phyloP scores from a whole-genome alignment of 2,888 invertebrate species.

The Stenodema calcarata region DNA sequence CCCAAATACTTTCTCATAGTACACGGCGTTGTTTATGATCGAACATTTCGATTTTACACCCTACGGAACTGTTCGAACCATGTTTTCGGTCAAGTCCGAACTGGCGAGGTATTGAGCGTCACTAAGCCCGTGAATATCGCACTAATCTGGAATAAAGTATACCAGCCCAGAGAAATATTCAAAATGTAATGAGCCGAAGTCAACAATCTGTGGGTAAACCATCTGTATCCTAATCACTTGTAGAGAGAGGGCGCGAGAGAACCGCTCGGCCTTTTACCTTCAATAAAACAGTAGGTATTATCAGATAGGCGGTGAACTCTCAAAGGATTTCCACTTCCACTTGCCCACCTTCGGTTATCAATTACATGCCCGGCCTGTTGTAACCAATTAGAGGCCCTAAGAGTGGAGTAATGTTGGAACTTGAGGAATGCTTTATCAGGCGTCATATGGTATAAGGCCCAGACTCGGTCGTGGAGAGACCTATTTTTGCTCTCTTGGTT shows the following conservation, averaged over 20 bases:
- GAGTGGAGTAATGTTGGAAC: constrained; percentile 22
- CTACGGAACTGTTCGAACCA: no score
- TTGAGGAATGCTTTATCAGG: constrained; percentile 19
- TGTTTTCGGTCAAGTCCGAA: no score
- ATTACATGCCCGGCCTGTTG: background rate
- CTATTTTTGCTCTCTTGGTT: background rate
- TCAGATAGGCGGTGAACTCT: background rate
- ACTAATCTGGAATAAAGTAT: no score
- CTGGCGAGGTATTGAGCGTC: no score
- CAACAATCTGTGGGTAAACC: background rate
- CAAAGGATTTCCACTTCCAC: constrained; percentile 1
- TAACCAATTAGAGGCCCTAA: constrained; percentile 29
- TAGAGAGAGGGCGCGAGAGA: background rate
- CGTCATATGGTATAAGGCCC: constrained; percentile 8
- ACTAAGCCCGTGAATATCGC: no score
- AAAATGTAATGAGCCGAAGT: background rate
- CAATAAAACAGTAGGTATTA: background rate
- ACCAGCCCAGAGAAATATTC: no score
- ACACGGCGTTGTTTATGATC: no score
- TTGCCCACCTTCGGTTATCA: background rate
- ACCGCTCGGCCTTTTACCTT: background rate
- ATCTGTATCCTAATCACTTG: background rate
- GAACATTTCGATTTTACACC: no score
- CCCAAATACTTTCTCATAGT: no score
- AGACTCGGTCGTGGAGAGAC: background rate